Base-by-base conservation (phyloP, 2,113 vertebrate species). In the Sigmodon hispidus region DNA sequence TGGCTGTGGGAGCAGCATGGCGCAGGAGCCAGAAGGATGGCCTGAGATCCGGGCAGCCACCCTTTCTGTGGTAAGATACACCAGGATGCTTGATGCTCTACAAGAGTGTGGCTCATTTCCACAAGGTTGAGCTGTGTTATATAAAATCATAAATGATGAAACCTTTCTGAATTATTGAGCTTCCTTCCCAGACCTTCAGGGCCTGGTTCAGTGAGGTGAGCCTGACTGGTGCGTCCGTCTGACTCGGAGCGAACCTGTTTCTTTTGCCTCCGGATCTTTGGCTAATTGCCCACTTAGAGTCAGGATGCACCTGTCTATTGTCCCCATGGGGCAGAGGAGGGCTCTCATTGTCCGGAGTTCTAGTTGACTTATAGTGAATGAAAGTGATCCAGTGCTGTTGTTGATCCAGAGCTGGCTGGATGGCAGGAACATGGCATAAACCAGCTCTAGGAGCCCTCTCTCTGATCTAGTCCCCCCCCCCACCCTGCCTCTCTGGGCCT, bases 121-220 rank as follows among this genome's bases (percentile, higher is more conserved):
- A 65, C 96, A 97, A 96, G 96, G 95, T 95, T 67, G 11, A 72
- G 87, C 75, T 19, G 40, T 40, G 94, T 91, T 96, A 89, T 93
- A 87, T 96, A 91, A 96, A 96, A 93, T 96, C 96, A 93, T 97
- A 84, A 96, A 95, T 94, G 94, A 96, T 93, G 89, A 83, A 94
- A 94, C 80, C 81, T 93, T 91, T 22, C 83, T 97, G 96, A 95
- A 97, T 97, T 95, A 97, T 93, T 95, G 93, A 97, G 91, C 29
- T 26, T 91, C 87, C 87, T 91, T 63, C 0, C 52, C 36, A 88
- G 85, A 73, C 81, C 34, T 2, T 0, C 76, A 17, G 88, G 84
- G 93, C 87, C 80, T 43, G 73, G 95, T 59, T 94, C 86, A 87
- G 86, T 11, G 69, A 87, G 91, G 57, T 0, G 16, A 40, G 75